phyloP scores from a whole-genome alignment of 2,888 invertebrate species.

The Conops quadrifasciatus region DNA sequence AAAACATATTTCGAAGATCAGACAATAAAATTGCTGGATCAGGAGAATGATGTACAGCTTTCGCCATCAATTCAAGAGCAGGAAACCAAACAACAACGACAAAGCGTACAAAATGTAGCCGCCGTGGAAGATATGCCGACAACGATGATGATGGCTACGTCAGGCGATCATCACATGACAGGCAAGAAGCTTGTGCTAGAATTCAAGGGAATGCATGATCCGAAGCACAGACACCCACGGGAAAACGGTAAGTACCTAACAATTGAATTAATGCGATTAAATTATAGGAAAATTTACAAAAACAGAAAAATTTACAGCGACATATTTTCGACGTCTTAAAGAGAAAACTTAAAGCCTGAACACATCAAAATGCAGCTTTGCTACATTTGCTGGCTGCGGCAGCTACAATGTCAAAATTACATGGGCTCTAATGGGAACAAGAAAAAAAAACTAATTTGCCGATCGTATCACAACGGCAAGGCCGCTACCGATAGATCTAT shows the following conservation, averaged over 20 bases:
- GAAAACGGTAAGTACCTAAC: conserved; percentile 61
- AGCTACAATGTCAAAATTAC: too few relatives aligned
- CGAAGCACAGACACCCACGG: conserved; percentile 62
- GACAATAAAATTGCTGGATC: conserved; percentile 43
- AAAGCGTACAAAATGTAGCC: conserved; percentile 20
- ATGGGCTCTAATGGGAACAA: too few relatives aligned
- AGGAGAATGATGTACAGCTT: conserved; percentile 45
- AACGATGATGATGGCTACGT: not conserved
- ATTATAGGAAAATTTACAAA: too few relatives aligned
- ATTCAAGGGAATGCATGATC: conserved; percentile 64
- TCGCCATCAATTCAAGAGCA: conserved; percentile 19
- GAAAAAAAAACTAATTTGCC: too few relatives aligned
- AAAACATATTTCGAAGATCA: conserved; percentile 48
- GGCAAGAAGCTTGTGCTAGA: conserved; percentile 41
- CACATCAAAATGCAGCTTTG: too few relatives aligned
- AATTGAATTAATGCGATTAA: too few relatives aligned
- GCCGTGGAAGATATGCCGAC: conserved; percentile 11
- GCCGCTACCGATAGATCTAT: too few relatives aligned
- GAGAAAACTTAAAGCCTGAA: too few relatives aligned
- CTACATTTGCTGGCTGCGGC: too few relatives aligned
- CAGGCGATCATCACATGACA: not conserved
- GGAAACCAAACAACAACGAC: conserved; percentile 33
- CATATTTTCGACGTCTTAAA: too few relatives aligned
- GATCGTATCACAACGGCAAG: too few relatives aligned
- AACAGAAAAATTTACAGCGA: too few relatives aligned